phyloP scores from a whole-genome alignment of 2,797 vertebrate species.

The Pseudomugil tenellus region DNA sequence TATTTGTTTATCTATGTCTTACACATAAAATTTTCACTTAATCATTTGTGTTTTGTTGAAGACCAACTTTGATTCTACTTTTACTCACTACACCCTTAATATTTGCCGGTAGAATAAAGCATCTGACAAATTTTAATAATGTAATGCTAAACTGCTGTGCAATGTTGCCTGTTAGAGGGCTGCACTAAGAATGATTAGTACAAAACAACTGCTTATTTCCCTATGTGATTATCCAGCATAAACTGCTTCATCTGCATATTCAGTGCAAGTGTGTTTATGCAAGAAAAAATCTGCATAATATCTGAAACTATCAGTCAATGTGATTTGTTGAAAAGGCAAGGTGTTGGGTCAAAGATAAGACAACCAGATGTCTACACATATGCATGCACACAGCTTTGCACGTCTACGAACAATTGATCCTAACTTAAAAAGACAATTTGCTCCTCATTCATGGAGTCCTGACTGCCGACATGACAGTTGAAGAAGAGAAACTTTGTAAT shows the following conservation, averaged over 20 bases:
- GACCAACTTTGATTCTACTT: conserved; percentile 32
- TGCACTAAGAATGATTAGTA: conserved; percentile 70
- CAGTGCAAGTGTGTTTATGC: conserved; percentile 46
- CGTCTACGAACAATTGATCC: too few relatives aligned
- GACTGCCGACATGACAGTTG: conserved; percentile 20
- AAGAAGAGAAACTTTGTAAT: conserved; percentile 21
- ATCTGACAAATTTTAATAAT: conserved; percentile 51
- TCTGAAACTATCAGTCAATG: conserved; percentile 37
- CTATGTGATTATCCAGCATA: conserved; percentile 46
- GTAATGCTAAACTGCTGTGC: conserved; percentile 48
- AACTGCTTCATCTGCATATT: conserved; percentile 61
- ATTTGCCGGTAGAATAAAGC: conserved; percentile 35
- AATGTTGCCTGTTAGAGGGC: conserved; percentile 44
- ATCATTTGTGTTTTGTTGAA: conserved; percentile 21
- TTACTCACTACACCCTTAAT: conserved; percentile 41
- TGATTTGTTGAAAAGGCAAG: conserved; percentile 17
- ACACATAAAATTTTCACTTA: conserved; percentile 22
- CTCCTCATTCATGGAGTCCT: not conserved
- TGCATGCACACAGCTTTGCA: too few relatives aligned
- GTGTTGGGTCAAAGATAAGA: conserved; percentile 20
- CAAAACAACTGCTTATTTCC: conserved; percentile 54
- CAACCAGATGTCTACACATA: not conserved
- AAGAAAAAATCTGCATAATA: conserved; percentile 50
- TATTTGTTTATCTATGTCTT: not conserved
- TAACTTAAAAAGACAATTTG: too few relatives aligned